Conservation (phyloP, 2,888 invertebrate genomes). For the Lepidocyrtinus sp. region DNA sequence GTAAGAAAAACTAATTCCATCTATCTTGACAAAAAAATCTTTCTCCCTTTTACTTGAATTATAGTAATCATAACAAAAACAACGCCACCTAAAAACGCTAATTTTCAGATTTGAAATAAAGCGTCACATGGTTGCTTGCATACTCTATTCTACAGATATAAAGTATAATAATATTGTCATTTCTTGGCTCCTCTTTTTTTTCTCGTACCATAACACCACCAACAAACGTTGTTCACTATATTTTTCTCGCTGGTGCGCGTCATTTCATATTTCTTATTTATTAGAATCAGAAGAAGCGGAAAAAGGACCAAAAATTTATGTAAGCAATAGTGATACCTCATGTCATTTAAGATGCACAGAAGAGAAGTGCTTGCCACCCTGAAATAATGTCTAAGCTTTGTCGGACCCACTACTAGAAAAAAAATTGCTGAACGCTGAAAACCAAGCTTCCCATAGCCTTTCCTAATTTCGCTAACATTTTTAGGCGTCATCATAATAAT, state of each 20-base stretch:
- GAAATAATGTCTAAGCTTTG: slow-evolving; percentile 31
- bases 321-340: background rate
- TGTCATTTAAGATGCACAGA: background rate
- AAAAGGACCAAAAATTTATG: background rate
- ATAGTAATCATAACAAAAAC: slow-evolving; percentile 2
- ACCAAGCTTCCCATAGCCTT: background rate
- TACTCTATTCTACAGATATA: too few relatives aligned
- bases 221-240: background rate
- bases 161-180: slow-evolving; percentile 7
- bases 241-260: background rate
- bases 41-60: background rate
- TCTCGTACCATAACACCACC: background rate
- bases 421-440: background rate
- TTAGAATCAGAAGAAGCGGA: background rate
- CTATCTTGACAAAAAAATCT: background rate
- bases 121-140: background rate
- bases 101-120: background rate
- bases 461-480: background rate
- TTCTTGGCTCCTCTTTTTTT: background rate
- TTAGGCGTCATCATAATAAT: slow-evolving; percentile 1
- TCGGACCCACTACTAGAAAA: slow-evolving; percentile 7
- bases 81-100: slow-evolving; percentile 11
- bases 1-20: background rate
- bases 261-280: background rate
- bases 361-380: slow-evolving; percentile 37